These are phyloP conservation scores for Dunckerocampus dactyliophorus DNA, from an alignment of 2,113 vertebrate species.

Conservation along the genomic window DNA sequence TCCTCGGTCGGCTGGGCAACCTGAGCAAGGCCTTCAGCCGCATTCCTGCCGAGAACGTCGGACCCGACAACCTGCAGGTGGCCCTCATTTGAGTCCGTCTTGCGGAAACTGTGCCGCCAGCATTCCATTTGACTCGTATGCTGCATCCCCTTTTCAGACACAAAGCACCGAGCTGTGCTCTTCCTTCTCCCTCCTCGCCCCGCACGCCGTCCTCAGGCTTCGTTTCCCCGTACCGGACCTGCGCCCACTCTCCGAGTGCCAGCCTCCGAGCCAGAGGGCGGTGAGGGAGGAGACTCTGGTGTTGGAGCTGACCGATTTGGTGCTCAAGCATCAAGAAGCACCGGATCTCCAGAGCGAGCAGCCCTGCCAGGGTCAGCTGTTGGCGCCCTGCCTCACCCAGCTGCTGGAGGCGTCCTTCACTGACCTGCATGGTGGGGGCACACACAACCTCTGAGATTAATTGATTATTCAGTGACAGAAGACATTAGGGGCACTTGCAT, in stretches of 20 bases:
- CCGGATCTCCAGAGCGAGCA: slow-evolving; percentile 63
- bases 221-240: slow-evolving; percentile 86
- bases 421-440: slow-evolving; percentile 79
- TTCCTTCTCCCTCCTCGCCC: slow-evolving; percentile 74
- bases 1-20: slow-evolving; percentile 63
- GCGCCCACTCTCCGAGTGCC: slow-evolving; percentile 67
- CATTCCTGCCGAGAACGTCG: slow-evolving; percentile 46
- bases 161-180: slow-evolving; percentile 64
- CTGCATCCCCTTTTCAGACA: slow-evolving; percentile 16
- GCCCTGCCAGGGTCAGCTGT: slow-evolving; percentile 26
- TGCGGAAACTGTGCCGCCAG: background rate
- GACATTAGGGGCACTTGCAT: background rate
- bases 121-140: background rate
- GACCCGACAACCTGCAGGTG: slow-evolving; percentile 54
- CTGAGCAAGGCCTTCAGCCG: slow-evolving; percentile 66
- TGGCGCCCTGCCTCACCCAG: slow-evolving; percentile 57
- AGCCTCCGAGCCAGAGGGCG: slow-evolving; percentile 68
- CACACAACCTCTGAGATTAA: background rate
- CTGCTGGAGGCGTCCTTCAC: slow-evolving; percentile 79
- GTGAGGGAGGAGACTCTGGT: slow-evolving; percentile 78
- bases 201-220: slow-evolving; percentile 75
- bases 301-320: slow-evolving; percentile 77
- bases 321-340: slow-evolving; percentile 75
- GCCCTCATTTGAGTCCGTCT: background rate
- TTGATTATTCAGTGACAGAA: background rate